Evolutionary conservation across 1,140 invertebrate species (phyloP), one percentile per base, ranked within the genome.

Genomic region (Temnothorax nylanderi): DNA sequence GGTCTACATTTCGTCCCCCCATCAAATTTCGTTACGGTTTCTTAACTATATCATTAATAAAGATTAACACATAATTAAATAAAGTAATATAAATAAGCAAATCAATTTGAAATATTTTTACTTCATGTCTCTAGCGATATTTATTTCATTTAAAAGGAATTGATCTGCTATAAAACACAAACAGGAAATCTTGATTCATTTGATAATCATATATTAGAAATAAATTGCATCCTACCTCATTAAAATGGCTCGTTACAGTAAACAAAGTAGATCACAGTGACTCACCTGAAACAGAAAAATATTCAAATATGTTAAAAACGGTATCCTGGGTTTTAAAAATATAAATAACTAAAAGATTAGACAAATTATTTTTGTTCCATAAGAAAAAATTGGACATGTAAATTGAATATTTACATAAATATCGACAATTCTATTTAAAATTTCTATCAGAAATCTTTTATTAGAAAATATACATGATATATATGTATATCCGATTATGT

Each of bases 261-360:
- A 69, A 11, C 13, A 51, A 80, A 41, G 13, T 41, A 5, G 49
- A 6, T 44, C 49, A 44, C 37, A 18, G n/a, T 69, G 41, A 71
- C 77, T 81, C 26, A 81, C 65, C 49, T 71, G 65, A 72, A 81
- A 81, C 78, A 72, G 11, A 81, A 81, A 71, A 11, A 32, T n/a
- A 81, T 72, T 32, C 21, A n/a, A 71, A 41, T 8, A n/a, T 13
- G n/a, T 81, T 81, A 72, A 26, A 67, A 69, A 81, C 2, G 1
- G 5, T 49, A 51, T 49, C 3, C 0, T 18, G 6, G 10, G 3
- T 41, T 16, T 47, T 65, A 49, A 51, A 74, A 11, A n/a, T 16
- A 13, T 16, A 13, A 78, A 47, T n/a, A 62, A 32, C 65, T 2
- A 8, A 78, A 78, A n/a, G 1, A 54, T 81, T 18, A 0, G 1